Evolutionary conservation across 2,113 vertebrate species (phyloP).

Genomic region (Petaurus breviceps): DNA sequence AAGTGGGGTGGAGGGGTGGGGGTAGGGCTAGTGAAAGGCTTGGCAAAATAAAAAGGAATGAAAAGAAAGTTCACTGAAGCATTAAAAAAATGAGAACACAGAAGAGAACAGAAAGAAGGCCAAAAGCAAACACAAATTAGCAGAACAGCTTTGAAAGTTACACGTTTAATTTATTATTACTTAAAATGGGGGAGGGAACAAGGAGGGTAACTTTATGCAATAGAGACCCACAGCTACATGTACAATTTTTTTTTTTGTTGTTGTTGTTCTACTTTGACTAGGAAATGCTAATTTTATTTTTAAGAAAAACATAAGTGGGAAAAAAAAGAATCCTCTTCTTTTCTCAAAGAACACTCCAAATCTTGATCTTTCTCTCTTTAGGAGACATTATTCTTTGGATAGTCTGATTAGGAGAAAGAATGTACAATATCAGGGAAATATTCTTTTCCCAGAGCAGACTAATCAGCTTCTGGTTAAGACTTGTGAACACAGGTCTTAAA

Average conservation of each 20-base stretch:
- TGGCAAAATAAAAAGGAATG: not conserved
- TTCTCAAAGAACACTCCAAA: conserved; percentile 7
- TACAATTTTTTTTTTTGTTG: not conserved
- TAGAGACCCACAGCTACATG: not conserved
- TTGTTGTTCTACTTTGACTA: not conserved
- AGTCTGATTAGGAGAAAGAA: not conserved
- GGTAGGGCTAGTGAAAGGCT: not conserved
- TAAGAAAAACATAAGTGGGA: not conserved
- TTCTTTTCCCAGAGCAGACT: not conserved
- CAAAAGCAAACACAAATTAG: not conserved
- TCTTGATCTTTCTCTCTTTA: not conserved
- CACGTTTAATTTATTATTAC: not conserved
- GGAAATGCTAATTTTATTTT: not conserved
- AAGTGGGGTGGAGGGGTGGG: not conserved
- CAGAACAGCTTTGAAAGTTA: not conserved
- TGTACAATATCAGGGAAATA: not conserved
- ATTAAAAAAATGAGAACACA: not conserved
- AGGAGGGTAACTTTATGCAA: not conserved
- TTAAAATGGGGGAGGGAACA: not conserved
- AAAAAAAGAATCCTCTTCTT: not conserved
- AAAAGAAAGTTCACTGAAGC: not conserved
- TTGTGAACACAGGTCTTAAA: not conserved
- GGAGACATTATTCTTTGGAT: not conserved
- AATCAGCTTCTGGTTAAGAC: not conserved
- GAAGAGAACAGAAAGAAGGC: not conserved